Evolutionary conservation across 1,140 invertebrate genomes (phyloP).

Genomic region (Anagrus nilaparvatae): DNA sequence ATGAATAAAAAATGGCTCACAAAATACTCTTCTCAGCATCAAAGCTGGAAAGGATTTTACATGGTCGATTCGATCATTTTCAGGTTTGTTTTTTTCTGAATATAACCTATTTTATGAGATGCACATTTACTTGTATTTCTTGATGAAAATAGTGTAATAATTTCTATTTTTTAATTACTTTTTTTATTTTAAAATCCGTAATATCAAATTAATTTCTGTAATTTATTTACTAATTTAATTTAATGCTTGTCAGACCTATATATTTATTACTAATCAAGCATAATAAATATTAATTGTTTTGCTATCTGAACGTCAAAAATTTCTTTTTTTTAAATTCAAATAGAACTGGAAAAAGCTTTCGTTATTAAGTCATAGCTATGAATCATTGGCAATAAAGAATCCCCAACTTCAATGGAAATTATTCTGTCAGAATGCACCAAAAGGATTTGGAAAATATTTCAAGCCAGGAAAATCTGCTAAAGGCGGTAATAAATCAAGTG

Average conservation of each 20-base stretch:
- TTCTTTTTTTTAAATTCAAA: background rate
- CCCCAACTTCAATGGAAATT: constrained; percentile 44
- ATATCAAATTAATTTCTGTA: background rate
- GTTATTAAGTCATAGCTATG: constrained; percentile 25
- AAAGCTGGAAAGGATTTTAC: constrained; percentile 32
- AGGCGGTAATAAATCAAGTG: constrained; percentile 27
- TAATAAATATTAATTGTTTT: no score
- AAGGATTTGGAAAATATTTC: constrained; percentile 90
- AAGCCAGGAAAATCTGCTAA: constrained; percentile 42
- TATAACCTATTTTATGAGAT: constrained; percentile 23
- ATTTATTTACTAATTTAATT: background rate
- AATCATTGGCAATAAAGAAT: constrained; percentile 28
- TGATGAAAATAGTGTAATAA: constrained; percentile 13
- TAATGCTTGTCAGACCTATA: constrained; percentile 3
- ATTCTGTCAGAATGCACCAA: constrained; percentile 65
- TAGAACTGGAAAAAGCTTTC: constrained; percentile 27
- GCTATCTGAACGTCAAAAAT: no score
- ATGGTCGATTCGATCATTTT: constrained; percentile 29
- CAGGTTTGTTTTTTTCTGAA: constrained; percentile 24
- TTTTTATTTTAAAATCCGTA: constrained; percentile 2
- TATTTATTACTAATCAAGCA: constrained; percentile 9
- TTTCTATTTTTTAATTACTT: background rate
- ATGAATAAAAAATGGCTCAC: constrained; percentile 32
- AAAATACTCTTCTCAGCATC: constrained; percentile 31
- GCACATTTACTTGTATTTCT: constrained; percentile 19